Conservation (phyloP, 2,797 vertebrate genomes). For the Anguilla megastoma region DNA sequence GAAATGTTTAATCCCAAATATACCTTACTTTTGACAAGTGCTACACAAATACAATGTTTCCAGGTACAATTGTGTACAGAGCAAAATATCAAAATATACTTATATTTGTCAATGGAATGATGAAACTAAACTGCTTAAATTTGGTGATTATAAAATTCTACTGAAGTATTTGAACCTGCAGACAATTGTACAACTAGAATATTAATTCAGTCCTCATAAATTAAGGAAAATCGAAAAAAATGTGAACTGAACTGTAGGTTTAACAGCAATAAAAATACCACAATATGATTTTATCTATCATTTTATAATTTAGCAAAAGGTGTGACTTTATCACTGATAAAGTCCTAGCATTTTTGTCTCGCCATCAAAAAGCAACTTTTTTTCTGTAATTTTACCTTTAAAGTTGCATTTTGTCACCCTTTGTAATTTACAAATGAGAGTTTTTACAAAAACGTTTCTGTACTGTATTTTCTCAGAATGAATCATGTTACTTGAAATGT, state of each 20-base stretch:
- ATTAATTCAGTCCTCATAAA: neutral
- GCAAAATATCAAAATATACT: neutral
- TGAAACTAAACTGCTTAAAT: neutral
- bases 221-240: neutral
- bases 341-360: too few relatives aligned
- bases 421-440: neutral
- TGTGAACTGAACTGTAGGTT: neutral
- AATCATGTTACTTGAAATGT: conserved; percentile 59
- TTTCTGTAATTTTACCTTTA: neutral
- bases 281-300: conserved; percentile 38
- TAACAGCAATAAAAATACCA: neutral
- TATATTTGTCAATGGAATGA: neutral
- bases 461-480: conserved; percentile 40
- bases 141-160: neutral
- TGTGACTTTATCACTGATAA: too few relatives aligned
- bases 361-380: too few relatives aligned
- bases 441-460: neutral
- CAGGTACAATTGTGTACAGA: neutral
- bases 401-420: neutral
- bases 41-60: neutral
- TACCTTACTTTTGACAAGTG: neutral
- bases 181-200: neutral
- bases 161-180: neutral
- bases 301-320: neutral
- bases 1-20: neutral